A percentile compares a stretch with the other conserved stretches of the same genome.
phyloP scores from a whole-genome alignment of 2,113 vertebrate species.

The Chaetodon trifascialis region DNA sequence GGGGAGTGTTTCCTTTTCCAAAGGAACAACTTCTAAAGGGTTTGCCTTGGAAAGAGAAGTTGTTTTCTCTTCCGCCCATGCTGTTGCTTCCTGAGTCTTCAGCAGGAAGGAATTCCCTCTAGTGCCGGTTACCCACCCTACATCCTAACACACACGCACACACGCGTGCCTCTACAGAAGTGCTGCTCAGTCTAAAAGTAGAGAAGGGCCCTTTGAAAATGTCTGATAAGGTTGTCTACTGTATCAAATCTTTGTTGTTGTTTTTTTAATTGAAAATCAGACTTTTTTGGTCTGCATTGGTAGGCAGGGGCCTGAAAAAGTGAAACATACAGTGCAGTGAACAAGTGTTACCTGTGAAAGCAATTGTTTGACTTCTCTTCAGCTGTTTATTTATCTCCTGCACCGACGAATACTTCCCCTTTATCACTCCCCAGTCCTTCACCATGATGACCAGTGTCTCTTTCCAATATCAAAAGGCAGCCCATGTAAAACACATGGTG shows the following conservation, averaged over 20 bases:
- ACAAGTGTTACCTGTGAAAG: neutral
- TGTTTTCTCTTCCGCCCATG: conserved; percentile 75
- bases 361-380: neutral
- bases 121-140: conserved; percentile 61
- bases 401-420: neutral
- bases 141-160: conserved; percentile 47
- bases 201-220: neutral
- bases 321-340: neutral
- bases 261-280: neutral
- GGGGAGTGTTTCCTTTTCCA: conserved; percentile 60
- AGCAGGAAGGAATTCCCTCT: conserved; percentile 78
- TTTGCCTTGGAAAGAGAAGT: conserved; percentile 70
- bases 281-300: neutral
- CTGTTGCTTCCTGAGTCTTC: conserved; percentile 74
- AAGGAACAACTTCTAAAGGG: conserved; percentile 58
- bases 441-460: neutral
- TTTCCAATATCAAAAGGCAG: neutral
- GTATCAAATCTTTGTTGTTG: neutral
- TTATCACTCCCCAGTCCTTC: neutral
- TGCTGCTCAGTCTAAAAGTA: neutral
- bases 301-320: neutral
- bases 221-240: neutral
- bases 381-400: neutral
- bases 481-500: neutral
- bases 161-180: neutral